These are phyloP conservation scores for Mionectes olivaceus DNA, from an alignment of 2,797 vertebrate species.

Conservation along the genomic window DNA sequence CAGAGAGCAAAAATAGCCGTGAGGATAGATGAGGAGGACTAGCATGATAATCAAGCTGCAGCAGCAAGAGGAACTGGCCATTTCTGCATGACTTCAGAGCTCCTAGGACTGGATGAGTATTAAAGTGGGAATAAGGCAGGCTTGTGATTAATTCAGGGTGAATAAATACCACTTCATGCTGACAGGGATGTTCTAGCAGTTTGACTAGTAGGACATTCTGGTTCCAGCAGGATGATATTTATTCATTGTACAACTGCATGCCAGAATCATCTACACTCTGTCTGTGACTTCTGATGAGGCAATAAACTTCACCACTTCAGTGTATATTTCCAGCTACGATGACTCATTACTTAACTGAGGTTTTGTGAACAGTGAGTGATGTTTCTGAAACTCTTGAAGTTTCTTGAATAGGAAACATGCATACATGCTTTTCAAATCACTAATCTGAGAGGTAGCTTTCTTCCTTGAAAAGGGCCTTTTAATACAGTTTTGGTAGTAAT, in stretches of 20 bases:
- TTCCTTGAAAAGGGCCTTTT: conserved; percentile 34
- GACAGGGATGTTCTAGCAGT: background rate
- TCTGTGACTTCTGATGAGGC: background rate
- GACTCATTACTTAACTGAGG: background rate
- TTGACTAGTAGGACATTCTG: background rate
- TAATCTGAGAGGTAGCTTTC: conserved; percentile 45
- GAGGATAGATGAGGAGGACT: background rate
- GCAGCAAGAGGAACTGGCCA: background rate
- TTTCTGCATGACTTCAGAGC: background rate
- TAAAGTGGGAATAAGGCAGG: background rate
- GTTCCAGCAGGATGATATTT: background rate
- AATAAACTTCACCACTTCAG: background rate
- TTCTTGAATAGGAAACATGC: conserved; percentile 31
- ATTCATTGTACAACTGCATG: background rate
- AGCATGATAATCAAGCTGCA: background rate
- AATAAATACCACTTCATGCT: background rate
- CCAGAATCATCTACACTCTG: background rate
- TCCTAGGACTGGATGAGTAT: background rate
- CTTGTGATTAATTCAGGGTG: background rate
- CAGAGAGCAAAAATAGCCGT: background rate
- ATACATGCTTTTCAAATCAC: conserved; percentile 38
- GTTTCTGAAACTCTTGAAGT: conserved; percentile 53
- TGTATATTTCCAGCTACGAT: background rate
- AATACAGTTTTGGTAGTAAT: conserved; percentile 27
- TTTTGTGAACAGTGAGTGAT: conserved; percentile 33